Conservation (phyloP, 2,113 vertebrate species). For the Tympanuchus pallidicinctus region DNA sequence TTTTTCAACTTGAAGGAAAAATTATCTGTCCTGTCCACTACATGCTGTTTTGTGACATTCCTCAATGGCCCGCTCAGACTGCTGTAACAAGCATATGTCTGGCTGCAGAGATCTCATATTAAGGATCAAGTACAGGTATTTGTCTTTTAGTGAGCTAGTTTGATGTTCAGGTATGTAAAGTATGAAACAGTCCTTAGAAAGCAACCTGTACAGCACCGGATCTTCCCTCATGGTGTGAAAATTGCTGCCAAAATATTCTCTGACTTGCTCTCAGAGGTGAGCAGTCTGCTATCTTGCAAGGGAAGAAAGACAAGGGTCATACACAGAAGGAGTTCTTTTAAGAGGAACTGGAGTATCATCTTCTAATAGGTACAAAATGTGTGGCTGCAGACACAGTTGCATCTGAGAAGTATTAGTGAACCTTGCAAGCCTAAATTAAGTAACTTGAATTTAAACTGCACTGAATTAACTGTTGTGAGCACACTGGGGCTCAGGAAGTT, state of each 20-base stretch:
- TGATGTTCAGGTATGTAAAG: not conserved
- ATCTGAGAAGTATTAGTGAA: not conserved
- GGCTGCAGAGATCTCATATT: slow-evolving; percentile 1
- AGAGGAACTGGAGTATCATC: not conserved
- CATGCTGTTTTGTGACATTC: not conserved
- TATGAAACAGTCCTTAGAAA: not conserved
- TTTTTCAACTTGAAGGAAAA: not conserved
- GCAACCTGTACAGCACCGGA: not conserved
- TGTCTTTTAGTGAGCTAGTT: not conserved
- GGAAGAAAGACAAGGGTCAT: not conserved
- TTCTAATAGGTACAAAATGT: not conserved
- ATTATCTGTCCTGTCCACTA: not conserved
- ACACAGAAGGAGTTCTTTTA: not conserved
- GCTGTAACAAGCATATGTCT: not conserved
- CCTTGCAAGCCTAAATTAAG: not conserved
- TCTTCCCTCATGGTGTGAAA: not conserved
- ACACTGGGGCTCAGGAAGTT: not conserved
- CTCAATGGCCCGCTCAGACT: not conserved
- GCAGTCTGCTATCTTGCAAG: not conserved
- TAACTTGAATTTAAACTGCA: slow-evolving; percentile 46
- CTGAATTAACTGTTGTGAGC: not conserved
- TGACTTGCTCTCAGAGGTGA: not conserved
- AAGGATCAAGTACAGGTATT: not conserved
- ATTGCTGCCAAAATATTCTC: not conserved
- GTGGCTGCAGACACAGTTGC: not conserved